Evolutionary conservation across 2,113 vertebrate species (phyloP).

Genomic region (Bos taurus): ARS-UCD2.0 NC_037338.1:67802501-67803000

Average conservation of each 20-base stretch:
- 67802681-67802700: background rate
- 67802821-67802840: background rate
- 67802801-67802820: background rate
- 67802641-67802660: background rate
- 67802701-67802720: background rate
- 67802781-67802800: background rate
- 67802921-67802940: slow-evolving; percentile 16
- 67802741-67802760: background rate
- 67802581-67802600: background rate
- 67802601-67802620: background rate
- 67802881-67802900: background rate
- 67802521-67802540: background rate
- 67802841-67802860: background rate
- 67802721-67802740: background rate
- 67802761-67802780: background rate
- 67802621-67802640: background rate
- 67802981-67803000: background rate
- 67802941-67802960: slow-evolving; percentile 35
- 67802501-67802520: slow-evolving; percentile 46
- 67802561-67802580: background rate
- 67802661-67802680: background rate
- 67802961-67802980: slow-evolving; percentile 25
- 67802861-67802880: background rate
- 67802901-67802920: background rate
- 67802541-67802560: background rate